phyloP scores from a whole-genome alignment of 2,113 vertebrate genomes.

The Sardina pilchardus region DNA sequence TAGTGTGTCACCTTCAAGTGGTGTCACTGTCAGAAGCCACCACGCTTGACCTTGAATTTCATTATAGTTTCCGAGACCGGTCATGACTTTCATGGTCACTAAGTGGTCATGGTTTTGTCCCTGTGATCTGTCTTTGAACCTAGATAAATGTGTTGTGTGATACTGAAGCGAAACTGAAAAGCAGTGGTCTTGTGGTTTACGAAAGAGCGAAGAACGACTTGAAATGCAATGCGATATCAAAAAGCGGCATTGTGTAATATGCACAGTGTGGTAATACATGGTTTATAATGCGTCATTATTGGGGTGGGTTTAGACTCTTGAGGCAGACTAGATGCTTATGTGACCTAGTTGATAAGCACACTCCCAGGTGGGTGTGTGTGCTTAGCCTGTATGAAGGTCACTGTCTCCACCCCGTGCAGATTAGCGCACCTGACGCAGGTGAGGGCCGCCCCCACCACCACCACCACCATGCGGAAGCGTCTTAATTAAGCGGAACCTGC shows the following conservation, averaged over 20 bases:
- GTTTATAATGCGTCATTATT: not conserved
- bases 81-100: not conserved
- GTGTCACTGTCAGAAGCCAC: not conserved
- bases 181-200: not conserved
- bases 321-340: not conserved
- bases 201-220: not conserved
- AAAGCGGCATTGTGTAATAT: not conserved
- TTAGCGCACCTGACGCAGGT: conserved; percentile 6
- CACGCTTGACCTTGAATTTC: not conserved
- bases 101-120: not conserved
- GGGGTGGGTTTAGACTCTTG: not conserved
- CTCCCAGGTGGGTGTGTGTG: not conserved
- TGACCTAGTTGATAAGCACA: not conserved
- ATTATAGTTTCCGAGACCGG: not conserved
- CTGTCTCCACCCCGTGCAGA: not conserved
- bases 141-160: not conserved
- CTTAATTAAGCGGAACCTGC: not conserved
- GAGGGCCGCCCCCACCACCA: not conserved
- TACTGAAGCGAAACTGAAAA: not conserved
- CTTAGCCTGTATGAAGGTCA: conserved; percentile 1
- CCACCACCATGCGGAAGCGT: not conserved
- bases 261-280: not conserved
- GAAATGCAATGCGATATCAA: not conserved
- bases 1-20: not conserved
- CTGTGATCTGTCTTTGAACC: not conserved